A percentile compares a stretch with the other conserved stretches of the same genome.
phyloP scores from a whole-genome alignment of 1,140 invertebrate genomes.

The Ooceraea biroi region DNA sequence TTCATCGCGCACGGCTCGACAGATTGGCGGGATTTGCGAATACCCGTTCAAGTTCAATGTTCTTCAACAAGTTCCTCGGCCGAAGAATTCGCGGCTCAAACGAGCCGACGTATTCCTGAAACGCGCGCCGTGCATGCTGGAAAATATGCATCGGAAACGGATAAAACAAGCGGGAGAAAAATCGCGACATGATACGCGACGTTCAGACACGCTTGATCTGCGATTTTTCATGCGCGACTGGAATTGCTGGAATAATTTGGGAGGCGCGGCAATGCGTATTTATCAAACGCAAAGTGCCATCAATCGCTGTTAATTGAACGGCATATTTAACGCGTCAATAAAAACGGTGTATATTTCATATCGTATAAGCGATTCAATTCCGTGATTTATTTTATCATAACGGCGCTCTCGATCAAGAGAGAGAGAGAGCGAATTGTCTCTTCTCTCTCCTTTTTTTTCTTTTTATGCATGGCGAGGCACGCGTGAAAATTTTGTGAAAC shows the following conservation, averaged over 20 bases:
- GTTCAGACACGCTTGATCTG: too few relatives aligned
- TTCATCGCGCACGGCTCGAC: too few relatives aligned
- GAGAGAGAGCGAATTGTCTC: too few relatives aligned
- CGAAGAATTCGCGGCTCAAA: too few relatives aligned
- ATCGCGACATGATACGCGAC: neutral
- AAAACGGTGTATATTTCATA: conserved; percentile 8
- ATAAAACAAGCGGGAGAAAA: neutral
- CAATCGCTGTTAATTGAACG: conserved; percentile 52
- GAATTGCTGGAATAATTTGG: neutral
- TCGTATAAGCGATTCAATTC: conserved; percentile 10
- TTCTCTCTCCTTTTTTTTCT: neutral
- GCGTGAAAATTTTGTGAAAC: neutral
- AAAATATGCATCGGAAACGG: too few relatives aligned
- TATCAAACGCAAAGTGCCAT: conserved; percentile 38
- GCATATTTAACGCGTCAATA: neutral
- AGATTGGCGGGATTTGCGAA: too few relatives aligned
- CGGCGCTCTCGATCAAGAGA: neutral
- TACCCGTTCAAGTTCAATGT: too few relatives aligned
- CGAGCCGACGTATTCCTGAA: too few relatives aligned
- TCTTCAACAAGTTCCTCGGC: too few relatives aligned
- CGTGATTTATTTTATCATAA: neutral
- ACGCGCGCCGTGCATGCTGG: too few relatives aligned
- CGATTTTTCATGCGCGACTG: neutral
- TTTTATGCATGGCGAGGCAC: neutral
- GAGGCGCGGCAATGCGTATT: neutral